Percentiles rank a stretch among this genome's conserved stretches.
phyloP scores from a whole-genome alignment of 2,888 invertebrate species.

The Achlya flavicornis region DNA sequence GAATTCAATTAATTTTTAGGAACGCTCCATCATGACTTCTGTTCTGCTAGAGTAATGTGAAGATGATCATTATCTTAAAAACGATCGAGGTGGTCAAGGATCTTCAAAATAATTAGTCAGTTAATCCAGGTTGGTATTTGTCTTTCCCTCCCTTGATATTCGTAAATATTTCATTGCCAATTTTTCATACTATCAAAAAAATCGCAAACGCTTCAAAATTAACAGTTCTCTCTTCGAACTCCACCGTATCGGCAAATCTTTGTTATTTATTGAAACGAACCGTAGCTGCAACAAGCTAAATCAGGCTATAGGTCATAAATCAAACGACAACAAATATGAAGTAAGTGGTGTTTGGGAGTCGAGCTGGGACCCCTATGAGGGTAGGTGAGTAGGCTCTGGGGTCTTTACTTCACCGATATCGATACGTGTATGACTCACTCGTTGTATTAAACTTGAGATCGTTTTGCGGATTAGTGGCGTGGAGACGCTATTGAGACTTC shows the following conservation, averaged over 20 bases:
- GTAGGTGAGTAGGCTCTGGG: slow-evolving; percentile 24
- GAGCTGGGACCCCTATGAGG: not conserved
- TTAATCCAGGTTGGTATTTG: not conserved
- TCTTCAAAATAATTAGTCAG: not conserved
- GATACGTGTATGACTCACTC: slow-evolving; percentile 24
- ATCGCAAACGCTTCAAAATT: no score
- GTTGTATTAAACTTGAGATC: slow-evolving; percentile 37
- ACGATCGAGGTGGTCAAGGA: not conserved
- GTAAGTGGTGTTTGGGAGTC: slow-evolving; percentile 15
- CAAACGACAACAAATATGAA: slow-evolving; percentile 33
- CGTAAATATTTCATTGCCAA: no score
- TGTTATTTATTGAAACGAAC: not conserved
- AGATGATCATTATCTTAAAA: not conserved
- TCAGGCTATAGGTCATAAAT: slow-evolving; percentile 29
- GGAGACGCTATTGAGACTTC: not conserved
- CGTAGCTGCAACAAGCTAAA: slow-evolving; percentile 21
- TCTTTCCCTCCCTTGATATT: not conserved
- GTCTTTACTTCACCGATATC: slow-evolving; percentile 24
- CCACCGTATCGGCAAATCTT: not conserved
- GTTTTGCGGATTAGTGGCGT: slow-evolving; percentile 12
- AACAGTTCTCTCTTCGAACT: not conserved
- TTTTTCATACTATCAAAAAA: no score
- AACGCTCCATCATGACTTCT: not conserved
- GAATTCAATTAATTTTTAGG: slow-evolving; percentile 13
- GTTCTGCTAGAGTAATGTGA: not conserved